These are phyloP conservation scores for Telmatherina bonti DNA, from an alignment of 2,797 vertebrate genomes.

Conservation along the genomic window DNA sequence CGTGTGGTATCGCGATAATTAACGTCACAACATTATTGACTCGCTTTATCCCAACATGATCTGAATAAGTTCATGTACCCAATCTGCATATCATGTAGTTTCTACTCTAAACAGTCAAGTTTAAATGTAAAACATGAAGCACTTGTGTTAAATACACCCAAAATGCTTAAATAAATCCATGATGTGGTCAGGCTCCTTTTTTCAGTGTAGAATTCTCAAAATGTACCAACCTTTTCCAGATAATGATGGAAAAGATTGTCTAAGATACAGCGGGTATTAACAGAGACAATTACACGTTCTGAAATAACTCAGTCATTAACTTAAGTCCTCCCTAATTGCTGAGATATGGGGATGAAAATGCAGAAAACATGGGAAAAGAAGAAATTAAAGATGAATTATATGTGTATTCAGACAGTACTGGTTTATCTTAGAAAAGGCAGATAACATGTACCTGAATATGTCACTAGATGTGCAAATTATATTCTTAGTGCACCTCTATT, in stretches of 20 bases:
- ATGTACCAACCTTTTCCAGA: background rate
- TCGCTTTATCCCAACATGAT: no score
- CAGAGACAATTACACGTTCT: background rate
- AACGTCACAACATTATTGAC: no score
- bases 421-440: background rate
- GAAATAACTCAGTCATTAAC: background rate
- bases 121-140: no score
- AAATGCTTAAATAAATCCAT: no score
- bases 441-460: background rate
- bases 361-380: background rate
- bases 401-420: background rate
- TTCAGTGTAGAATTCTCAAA: background rate
- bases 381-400: background rate
- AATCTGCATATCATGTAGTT: no score
- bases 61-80: no score
- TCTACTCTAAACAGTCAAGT: no score
- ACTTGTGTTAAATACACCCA: no score
- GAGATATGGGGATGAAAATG: conserved; percentile 1
- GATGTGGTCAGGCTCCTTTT: no score
- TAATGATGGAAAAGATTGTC: background rate
- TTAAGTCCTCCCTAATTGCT: background rate
- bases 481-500: background rate
- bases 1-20: no score
- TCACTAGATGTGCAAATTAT: background rate
- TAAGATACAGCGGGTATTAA: background rate